Percentiles rank a stretch among this genome's conserved stretches.
Evolutionary conservation across 1,140 invertebrate species (phyloP).

Genomic region (Drosophila lowei): DNA sequence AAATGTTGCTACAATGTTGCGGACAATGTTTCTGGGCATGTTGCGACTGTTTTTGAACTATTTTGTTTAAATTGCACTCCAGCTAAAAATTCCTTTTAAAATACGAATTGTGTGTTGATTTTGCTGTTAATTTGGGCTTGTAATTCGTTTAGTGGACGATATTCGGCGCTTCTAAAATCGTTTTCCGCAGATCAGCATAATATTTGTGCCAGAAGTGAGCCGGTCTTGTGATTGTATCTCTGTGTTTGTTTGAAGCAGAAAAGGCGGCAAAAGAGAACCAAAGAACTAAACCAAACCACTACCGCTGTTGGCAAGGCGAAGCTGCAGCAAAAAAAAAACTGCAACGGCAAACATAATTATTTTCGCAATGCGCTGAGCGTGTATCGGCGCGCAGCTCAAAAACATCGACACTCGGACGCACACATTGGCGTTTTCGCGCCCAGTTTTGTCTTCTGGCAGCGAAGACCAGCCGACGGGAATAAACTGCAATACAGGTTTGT

Average conservation of each 20-base stretch:
- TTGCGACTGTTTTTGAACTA: too few species aligned
- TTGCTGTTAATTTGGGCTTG: conserved; percentile 12
- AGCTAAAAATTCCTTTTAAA: too few species aligned
- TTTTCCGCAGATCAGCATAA: too few species aligned
- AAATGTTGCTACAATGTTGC: too few species aligned
- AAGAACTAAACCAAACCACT: conserved; percentile 29
- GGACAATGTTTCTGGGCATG: too few species aligned
- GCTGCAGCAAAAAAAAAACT: conserved; percentile 56
- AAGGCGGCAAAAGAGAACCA: conserved; percentile 66
- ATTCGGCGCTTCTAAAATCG: too few species aligned
- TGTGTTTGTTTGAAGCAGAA: conserved; percentile 71
- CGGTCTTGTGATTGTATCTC: too few species aligned
- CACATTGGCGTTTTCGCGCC: conserved; percentile 46
- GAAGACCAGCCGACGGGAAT: conserved; percentile 23
- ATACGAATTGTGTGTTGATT: too few species aligned
- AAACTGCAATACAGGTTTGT: conserved; percentile 78
- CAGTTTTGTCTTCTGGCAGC: conserved; percentile 7
- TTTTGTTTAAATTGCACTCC: too few species aligned
- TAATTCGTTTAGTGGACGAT: not conserved
- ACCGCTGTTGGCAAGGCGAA: conserved; percentile 28
- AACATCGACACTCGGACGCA: conserved; percentile 44
- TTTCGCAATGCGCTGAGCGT: conserved; percentile 71
- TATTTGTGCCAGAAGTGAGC: too few species aligned
- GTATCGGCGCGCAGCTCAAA: conserved; percentile 42
- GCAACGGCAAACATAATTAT: conserved; percentile 75